Conservation (phyloP, 2,113 vertebrate genomes). For the Triplophysa siluroides region DNA sequence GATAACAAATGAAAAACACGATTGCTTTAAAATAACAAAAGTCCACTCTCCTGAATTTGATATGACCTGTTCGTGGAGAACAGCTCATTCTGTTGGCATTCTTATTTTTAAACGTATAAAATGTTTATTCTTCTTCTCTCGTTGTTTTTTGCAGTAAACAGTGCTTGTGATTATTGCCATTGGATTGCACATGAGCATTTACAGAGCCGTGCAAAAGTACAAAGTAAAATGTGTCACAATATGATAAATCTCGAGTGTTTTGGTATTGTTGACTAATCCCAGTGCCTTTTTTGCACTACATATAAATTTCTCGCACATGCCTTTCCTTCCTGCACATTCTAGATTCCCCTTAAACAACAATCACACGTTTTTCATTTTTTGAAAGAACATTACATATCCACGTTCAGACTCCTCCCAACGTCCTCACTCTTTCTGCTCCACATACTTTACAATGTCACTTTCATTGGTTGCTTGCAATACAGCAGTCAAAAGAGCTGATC, state of each 20-base stretch:
- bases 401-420: neutral
- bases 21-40: neutral
- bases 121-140: neutral
- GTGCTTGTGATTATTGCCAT: constrained; percentile 29
- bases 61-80: constrained; percentile 3
- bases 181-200: neutral
- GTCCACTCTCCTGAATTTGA: constrained; percentile 9
- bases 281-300: neutral
- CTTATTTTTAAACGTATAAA: constrained; percentile 21
- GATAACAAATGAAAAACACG: neutral
- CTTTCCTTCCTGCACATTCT: constrained; percentile 16
- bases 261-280: neutral
- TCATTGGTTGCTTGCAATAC: neutral
- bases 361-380: neutral
- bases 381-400: neutral
- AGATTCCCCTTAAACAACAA: constrained; percentile 1
- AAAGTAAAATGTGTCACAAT: neutral
- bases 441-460: neutral
- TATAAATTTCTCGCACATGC: constrained; percentile 5
- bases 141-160: constrained; percentile 10
- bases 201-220: constrained; percentile 13
- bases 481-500: neutral
- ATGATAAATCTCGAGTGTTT: too few species aligned
- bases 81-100: constrained; percentile 15
- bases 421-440: neutral